Conservation (phyloP, 2,888 invertebrate genomes). For the Drosophila kanekoi region DNA sequence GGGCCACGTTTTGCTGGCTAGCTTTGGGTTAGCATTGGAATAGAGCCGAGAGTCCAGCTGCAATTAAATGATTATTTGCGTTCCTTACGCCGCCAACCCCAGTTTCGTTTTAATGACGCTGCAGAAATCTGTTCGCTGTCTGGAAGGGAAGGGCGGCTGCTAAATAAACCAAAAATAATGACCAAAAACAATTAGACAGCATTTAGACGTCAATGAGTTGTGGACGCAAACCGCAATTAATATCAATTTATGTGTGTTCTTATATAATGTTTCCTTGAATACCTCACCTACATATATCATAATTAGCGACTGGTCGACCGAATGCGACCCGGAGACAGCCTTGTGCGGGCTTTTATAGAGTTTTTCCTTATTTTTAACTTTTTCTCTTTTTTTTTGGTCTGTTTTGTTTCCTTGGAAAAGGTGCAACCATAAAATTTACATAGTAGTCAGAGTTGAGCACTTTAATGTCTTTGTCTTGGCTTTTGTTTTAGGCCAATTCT, state of each 20-base stretch:
- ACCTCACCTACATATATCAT: slow-evolving; percentile 68
- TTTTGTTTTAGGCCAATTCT: slow-evolving; percentile 55
- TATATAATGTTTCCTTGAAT: slow-evolving; percentile 48
- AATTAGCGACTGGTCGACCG: slow-evolving; percentile 57
- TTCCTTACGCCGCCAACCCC: slow-evolving; percentile 23
- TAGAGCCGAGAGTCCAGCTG: slow-evolving; percentile 17
- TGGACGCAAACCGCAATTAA: slow-evolving; percentile 66
- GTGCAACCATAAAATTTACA: slow-evolving; percentile 65
- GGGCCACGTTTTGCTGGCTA: slow-evolving; percentile 45
- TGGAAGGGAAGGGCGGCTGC: slow-evolving; percentile 12
- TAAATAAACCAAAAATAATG: slow-evolving; percentile 47
- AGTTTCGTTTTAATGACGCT: slow-evolving; percentile 50
- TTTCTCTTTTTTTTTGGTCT: slow-evolving; percentile 3
- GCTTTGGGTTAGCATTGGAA: slow-evolving; percentile 12
- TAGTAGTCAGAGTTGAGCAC: slow-evolving; percentile 56
- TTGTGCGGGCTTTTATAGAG: slow-evolving; percentile 12
- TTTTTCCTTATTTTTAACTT: not conserved
- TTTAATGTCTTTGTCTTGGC: slow-evolving; percentile 57
- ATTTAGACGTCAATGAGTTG: slow-evolving; percentile 43
- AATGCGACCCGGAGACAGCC: slow-evolving; percentile 1
- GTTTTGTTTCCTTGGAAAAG: slow-evolving; percentile 28
- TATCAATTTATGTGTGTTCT: slow-evolving; percentile 71
- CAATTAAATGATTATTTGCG: slow-evolving; percentile 67
- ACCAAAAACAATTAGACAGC: slow-evolving; percentile 70
- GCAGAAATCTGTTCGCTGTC: slow-evolving; percentile 54